Evolutionary conservation across 2,797 vertebrate genomes (phyloP).

Genomic region (Acipenser ruthenus): DNA sequence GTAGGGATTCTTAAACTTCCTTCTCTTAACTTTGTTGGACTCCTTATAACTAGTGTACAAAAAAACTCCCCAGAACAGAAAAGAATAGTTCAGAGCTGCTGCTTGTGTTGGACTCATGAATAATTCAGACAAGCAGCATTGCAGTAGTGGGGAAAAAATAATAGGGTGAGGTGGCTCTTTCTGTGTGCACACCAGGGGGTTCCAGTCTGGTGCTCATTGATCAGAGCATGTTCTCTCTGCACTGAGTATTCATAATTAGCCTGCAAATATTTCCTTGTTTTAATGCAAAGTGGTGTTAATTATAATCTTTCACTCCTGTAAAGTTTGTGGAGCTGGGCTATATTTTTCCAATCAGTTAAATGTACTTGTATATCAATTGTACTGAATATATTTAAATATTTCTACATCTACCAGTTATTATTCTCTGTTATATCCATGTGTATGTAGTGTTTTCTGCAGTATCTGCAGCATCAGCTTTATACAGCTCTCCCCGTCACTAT

Average conservation of each 20-base stretch:
- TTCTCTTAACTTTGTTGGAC: background rate
- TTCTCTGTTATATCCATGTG: no score
- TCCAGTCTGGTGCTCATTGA: background rate
- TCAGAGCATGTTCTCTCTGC: conserved; percentile 25
- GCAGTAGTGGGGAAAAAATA: conserved; percentile 8
- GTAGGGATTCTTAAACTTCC: background rate
- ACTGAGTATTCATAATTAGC: no score
- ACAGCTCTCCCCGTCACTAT: conserved; percentile 6
- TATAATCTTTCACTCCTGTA: no score
- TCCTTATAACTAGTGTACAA: conserved; percentile 13
- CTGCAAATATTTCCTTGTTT: no score
- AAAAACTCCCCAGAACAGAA: conserved; percentile 33
- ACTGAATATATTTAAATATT: no score
- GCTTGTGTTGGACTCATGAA: conserved; percentile 34
- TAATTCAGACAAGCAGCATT: conserved; percentile 29
- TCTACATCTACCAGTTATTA: no score
- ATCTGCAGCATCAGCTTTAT: conserved; percentile 1
- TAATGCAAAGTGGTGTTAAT: no score
- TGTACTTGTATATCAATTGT: no score
- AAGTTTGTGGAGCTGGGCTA: no score
- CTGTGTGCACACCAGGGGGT: background rate
- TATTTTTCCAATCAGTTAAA: no score
- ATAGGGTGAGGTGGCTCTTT: background rate
- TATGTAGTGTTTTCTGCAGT: background rate
- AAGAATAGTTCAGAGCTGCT: conserved; percentile 24